Percentiles rank a stretch among this genome's conserved stretches.
phyloP scores from a whole-genome alignment of 2,888 invertebrate species.

The Cosmia pyralina region DNA sequence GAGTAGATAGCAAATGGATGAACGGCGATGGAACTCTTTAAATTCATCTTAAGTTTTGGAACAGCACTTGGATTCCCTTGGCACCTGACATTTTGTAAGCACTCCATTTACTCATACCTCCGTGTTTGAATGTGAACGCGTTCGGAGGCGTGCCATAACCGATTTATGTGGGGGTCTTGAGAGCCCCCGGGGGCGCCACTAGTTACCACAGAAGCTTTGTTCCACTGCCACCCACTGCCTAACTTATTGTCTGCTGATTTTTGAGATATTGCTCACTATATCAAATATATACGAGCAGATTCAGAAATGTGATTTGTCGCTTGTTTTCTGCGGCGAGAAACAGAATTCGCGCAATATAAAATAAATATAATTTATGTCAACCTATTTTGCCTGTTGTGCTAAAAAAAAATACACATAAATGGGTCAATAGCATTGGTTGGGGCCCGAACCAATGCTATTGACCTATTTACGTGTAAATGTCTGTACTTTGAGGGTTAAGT shows the following conservation, averaged over 20 bases:
- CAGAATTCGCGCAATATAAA: constrained; percentile 11
- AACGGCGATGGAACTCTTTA: not conserved
- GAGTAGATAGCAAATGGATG: constrained; percentile 38
- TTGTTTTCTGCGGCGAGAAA: constrained; percentile 28
- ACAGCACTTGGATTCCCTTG: not conserved
- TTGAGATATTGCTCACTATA: constrained; percentile 63
- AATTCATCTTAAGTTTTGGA: not conserved
- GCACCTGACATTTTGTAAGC: not conserved
- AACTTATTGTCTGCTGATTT: constrained; percentile 64
- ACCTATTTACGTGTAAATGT: too few species aligned
- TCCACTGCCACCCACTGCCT: constrained; percentile 57
- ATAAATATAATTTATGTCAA: constrained; percentile 26
- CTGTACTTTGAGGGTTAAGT: too few species aligned
- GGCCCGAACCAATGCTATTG: too few species aligned
- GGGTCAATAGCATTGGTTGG: not conserved
- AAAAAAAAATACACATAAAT: not conserved
- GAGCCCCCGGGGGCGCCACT: constrained; percentile 60
- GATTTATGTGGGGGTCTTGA: constrained; percentile 60
- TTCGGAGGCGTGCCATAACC: constrained; percentile 63
- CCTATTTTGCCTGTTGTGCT: not conserved
- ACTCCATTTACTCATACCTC: constrained; percentile 34
- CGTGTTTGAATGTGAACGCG: constrained; percentile 40
- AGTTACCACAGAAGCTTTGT: constrained; percentile 65
- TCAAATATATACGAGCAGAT: constrained; percentile 55
- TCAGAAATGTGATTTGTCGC: constrained; percentile 56